Evolutionary conservation across 2,797 vertebrate genomes (phyloP).

Genomic region (Ciconia nigra): DNA sequence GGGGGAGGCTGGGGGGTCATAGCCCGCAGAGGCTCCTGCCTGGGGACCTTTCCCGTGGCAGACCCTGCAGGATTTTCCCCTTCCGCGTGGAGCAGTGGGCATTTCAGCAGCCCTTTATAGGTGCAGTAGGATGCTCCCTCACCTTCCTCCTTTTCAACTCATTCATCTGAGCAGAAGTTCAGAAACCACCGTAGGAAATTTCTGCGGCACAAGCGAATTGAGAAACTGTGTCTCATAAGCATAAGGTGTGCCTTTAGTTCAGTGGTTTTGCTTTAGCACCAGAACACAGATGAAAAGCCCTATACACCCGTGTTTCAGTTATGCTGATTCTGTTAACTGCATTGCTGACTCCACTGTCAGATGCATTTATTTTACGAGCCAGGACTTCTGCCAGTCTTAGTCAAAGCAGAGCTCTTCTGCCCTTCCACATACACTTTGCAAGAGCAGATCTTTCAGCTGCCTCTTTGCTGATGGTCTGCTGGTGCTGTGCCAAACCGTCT

Average conservation of each 20-base stretch:
- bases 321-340: conserved; percentile 16
- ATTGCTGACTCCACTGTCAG: conserved; percentile 12
- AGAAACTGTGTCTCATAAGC: background rate
- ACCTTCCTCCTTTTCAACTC: background rate
- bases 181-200: background rate
- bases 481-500: conserved; percentile 58
- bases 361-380: conserved; percentile 53
- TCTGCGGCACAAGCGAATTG: background rate
- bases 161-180: background rate
- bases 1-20: no score
- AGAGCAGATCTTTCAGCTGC: conserved; percentile 42
- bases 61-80: background rate
- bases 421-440: conserved; percentile 3
- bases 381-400: conserved; percentile 34
- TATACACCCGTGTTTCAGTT: background rate
- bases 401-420: conserved; percentile 53
- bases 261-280: rapidly evolving
- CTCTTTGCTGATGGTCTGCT: conserved; percentile 55
- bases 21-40: background rate
- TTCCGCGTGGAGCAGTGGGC: background rate
- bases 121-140: background rate
- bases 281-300: background rate
- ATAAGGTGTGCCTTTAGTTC: background rate
- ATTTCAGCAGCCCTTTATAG: background rate
- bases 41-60: background rate